Evolutionary conservation across 2,797 vertebrate genomes (phyloP), one percentile per base, ranked within the genome.

Genomic region (Alcedo quadribrachys): DNA sequence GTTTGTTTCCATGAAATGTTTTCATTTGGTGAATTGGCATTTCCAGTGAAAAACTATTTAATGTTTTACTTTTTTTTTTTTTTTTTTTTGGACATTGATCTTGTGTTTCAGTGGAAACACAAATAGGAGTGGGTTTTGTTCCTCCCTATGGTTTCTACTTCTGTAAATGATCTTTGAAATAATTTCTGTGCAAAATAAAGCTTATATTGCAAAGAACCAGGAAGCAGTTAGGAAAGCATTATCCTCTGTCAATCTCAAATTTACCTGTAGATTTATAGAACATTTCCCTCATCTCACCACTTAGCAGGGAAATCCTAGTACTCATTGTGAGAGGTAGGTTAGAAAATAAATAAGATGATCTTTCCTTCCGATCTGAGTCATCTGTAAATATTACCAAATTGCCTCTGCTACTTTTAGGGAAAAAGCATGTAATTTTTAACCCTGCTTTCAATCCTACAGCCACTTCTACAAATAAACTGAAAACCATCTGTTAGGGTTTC

Each of bases 311-410:
- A 84, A 88, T 86, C 28, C 65, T 79, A 76, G 33, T 73, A 85
- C 17, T 91, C 28, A 16, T 48, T 66, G 15, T 81, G 40, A 83
- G 76, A 92, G 92, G 9, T 48, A 33, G 27, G 16, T 86, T 87
- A 88, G 74, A 85, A 95, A 91, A 82, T 88, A 94, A 90, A 43
- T 79, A 86, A 91, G 78, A 71, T 85, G 81, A 92, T 90, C 45
- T 42, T 92, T 95, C 66, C 65, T 93, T 96, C 46, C 84, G 6
- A 24, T 87, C 84, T 63, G 61, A 81, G 62, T 82, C 71, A 58
- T 86, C 73, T 91, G 20, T 68, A 85, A 85, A 82, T 94, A 60
- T 40, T n/a, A 87, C 73, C 43, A 71, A 82, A 91, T 88, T 90
- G 32, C 28, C 18, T 60, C 15, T 54, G 42, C 79, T 90, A 74